phyloP scores from a whole-genome alignment of 2,113 vertebrate genomes.

The Zosterops hypoxanthus region DNA sequence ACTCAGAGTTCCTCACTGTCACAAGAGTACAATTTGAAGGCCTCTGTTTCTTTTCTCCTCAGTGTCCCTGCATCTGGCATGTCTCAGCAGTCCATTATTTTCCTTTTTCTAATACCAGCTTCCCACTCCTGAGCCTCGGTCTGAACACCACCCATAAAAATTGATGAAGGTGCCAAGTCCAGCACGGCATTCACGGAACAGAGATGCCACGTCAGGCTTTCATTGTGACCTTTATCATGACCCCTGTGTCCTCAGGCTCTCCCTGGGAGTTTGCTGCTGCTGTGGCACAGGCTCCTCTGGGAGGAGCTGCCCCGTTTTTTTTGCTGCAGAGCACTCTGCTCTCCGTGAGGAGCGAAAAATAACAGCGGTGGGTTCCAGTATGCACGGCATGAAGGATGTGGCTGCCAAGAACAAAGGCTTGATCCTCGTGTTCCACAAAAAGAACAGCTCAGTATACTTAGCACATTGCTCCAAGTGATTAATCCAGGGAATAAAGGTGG shows the following conservation, averaged over 20 bases:
- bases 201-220: not conserved
- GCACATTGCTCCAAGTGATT: conserved; percentile 21
- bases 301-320: not conserved
- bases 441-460: conserved; percentile 16
- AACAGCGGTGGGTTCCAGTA: conserved; percentile 12
- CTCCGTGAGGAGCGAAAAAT: not conserved
- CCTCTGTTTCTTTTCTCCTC: rapidly evolving
- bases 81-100: not conserved
- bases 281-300: not conserved
- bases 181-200: rapidly evolving
- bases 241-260: not conserved
- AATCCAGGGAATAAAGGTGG: not conserved
- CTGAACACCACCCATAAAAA: not conserved
- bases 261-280: not conserved
- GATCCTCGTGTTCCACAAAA: conserved; percentile 1
- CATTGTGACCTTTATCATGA: not conserved
- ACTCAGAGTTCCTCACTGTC: not conserved
- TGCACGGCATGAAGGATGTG: not conserved
- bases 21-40: not conserved
- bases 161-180: not conserved
- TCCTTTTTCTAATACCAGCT: not conserved
- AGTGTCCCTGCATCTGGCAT: not conserved
- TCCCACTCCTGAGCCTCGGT: not conserved
- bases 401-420: conserved; percentile 39
- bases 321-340: not conserved